Conservation (phyloP, 2,888 invertebrate genomes). For the Quadriops clusia region DNA sequence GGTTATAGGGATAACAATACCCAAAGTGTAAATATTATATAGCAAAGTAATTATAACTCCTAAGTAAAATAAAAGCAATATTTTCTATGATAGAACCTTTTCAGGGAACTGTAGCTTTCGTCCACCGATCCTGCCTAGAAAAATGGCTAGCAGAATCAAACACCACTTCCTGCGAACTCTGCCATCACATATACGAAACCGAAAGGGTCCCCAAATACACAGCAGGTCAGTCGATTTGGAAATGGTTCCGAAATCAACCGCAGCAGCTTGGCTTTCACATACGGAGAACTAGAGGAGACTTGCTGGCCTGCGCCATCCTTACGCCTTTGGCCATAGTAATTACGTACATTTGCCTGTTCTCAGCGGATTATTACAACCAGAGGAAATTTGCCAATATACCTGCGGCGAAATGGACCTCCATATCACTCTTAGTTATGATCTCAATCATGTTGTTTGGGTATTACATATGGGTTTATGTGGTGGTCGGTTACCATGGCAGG, state of each 20-base stretch:
- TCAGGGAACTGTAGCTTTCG: slow-evolving; percentile 58
- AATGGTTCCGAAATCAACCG: slow-evolving; percentile 43
- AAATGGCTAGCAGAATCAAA: slow-evolving; percentile 66
- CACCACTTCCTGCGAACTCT: slow-evolving; percentile 59
- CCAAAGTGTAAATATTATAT: too few species aligned
- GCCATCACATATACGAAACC: slow-evolving; percentile 54
- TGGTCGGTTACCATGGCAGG: slow-evolving; percentile 38
- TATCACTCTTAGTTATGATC: slow-evolving; percentile 39
- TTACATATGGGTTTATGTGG: slow-evolving; percentile 41
- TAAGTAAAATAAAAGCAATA: too few species aligned
- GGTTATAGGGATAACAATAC: too few species aligned
- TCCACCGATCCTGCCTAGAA: slow-evolving; percentile 62
- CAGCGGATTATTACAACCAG: slow-evolving; percentile 40
- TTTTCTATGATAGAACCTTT: too few species aligned
- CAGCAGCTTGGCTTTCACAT: slow-evolving; percentile 26
- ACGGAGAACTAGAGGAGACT: slow-evolving; percentile 38
- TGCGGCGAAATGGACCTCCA: slow-evolving; percentile 39
- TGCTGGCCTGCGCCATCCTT: slow-evolving; percentile 43
- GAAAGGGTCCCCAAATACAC: slow-evolving; percentile 50
- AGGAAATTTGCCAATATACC: slow-evolving; percentile 37
- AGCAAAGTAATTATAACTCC: too few species aligned
- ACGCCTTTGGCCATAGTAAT: slow-evolving; percentile 44
- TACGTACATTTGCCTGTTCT: slow-evolving; percentile 40
- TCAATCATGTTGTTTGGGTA: slow-evolving; percentile 40
- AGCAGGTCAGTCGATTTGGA: slow-evolving; percentile 41